Percentiles rank a stretch among this genome's conserved stretches.
Conservation (phyloP, 2,797 vertebrate species). For the Lepidocolaptes lacrymiger region DNA sequence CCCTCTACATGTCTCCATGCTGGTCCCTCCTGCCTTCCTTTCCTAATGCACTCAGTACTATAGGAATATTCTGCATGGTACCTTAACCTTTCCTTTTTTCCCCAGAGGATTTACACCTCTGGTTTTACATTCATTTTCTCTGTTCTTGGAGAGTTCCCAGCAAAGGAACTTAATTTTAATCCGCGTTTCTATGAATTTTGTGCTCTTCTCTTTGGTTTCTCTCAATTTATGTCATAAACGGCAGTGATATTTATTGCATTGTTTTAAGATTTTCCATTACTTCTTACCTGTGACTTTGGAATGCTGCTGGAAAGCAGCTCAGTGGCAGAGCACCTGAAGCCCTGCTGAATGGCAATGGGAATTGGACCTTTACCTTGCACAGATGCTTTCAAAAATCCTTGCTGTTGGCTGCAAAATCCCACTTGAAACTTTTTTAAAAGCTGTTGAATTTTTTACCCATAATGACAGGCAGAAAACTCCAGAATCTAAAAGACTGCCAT, state of each 20-base stretch:
- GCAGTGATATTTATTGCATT: background rate
- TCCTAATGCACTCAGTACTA: background rate
- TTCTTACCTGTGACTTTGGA: background rate
- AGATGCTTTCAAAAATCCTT: background rate
- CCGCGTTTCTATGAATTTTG: background rate
- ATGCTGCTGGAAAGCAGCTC: background rate
- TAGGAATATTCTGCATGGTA: background rate
- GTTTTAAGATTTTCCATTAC: background rate
- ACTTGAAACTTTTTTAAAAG: background rate
- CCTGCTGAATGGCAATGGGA: background rate
- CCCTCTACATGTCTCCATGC: background rate
- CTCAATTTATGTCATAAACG: background rate
- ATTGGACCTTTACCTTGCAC: background rate
- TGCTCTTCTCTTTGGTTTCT: background rate
- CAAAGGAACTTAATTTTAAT: background rate
- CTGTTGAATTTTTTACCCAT: background rate
- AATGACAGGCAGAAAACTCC: background rate
- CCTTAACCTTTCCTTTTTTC: background rate
- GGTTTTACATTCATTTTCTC: background rate
- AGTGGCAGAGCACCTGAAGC: background rate
- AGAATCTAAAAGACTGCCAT: background rate
- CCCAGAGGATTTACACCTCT: background rate
- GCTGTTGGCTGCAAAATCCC: background rate
- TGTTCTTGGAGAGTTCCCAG: background rate
- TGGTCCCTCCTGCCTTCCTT: background rate